Conservation (phyloP, 2,113 vertebrate genomes). For the Rhinolophus ferrumequinum region DNA sequence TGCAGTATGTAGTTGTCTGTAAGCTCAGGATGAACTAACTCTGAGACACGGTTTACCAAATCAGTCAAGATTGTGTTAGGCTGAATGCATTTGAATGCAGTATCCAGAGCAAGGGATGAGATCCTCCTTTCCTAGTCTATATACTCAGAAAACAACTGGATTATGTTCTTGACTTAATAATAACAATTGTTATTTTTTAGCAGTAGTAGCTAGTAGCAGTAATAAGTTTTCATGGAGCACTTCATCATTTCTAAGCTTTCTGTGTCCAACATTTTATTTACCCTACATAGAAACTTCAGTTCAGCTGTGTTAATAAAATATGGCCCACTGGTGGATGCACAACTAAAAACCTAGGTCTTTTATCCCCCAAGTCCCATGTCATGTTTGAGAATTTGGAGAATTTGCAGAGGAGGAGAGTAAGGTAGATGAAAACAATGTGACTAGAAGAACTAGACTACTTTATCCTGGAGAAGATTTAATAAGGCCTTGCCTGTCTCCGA, state of each 20-base stretch:
- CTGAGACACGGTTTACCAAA: neutral
- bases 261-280: constrained; percentile 28
- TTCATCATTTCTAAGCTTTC: constrained; percentile 36
- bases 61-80: fast-evolving
- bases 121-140: neutral
- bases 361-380: neutral
- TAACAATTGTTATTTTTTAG: neutral
- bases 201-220: neutral
- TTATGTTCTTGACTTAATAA: constrained; percentile 23
- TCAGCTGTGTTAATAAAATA: neutral
- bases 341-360: neutral
- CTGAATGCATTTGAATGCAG: neutral
- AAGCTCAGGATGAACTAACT: neutral
- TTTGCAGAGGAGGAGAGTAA: neutral
- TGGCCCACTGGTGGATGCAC: neutral
- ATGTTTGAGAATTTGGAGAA: neutral
- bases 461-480: neutral
- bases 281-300: neutral
- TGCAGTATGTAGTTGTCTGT: neutral
- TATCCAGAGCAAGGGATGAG: neutral
- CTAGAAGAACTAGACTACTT: neutral
- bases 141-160: neutral
- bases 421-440: neutral
- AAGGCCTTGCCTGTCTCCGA: neutral
- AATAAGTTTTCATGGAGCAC: neutral